Conservation (phyloP, 2,797 vertebrate species). For the Echeneis naucrates region DNA sequence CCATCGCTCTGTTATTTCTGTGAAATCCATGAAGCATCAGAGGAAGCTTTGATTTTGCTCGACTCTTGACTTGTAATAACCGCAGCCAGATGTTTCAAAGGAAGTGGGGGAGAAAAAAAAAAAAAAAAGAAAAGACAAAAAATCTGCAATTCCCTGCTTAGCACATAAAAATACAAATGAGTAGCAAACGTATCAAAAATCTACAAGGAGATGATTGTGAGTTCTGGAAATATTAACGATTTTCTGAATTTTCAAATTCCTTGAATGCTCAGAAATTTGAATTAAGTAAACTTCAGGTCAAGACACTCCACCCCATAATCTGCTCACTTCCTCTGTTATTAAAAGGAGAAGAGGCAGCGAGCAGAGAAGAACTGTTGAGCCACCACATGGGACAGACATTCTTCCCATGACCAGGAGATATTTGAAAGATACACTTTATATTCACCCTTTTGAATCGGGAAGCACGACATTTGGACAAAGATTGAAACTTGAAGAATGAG, state of each 20-base stretch:
- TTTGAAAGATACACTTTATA: not conserved
- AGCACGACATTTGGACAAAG: not conserved
- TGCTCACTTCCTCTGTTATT: constrained; percentile 27
- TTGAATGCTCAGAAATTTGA: not conserved
- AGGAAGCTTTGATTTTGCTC: not conserved
- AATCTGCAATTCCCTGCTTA: not conserved
- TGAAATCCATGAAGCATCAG: not conserved
- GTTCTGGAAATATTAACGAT: not conserved
- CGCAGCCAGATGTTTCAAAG: not conserved
- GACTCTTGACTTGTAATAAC: not conserved
- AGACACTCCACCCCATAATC: fast-evolving
- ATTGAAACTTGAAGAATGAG: not conserved
- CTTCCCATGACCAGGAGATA: not conserved
- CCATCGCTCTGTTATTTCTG: not conserved
- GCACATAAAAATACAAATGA: not conserved
- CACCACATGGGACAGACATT: not conserved
- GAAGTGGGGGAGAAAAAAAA: too few relatives aligned
- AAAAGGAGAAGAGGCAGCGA: not conserved
- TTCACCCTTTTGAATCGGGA: not conserved
- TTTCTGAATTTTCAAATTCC: too few relatives aligned
- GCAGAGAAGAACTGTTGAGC: not conserved
- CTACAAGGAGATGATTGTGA: not conserved
- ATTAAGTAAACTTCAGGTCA: not conserved
- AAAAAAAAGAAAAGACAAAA: too few relatives aligned
- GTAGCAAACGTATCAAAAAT: too few relatives aligned